phyloP scores from a whole-genome alignment of 1,140 invertebrate genomes.

The Caerostris darwini region DNA sequence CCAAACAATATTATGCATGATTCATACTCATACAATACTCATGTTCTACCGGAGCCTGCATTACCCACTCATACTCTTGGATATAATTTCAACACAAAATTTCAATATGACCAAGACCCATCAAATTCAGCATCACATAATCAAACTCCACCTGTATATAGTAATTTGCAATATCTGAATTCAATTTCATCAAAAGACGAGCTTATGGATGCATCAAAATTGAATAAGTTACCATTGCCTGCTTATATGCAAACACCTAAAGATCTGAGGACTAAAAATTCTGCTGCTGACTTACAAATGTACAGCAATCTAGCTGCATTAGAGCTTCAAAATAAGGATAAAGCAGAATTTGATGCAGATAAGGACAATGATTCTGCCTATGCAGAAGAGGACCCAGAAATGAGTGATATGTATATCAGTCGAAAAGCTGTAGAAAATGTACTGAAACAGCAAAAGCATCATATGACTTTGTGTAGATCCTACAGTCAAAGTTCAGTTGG shows the following conservation, averaged over 20 bases:
- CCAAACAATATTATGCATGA: neutral
- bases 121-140: neutral
- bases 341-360: constrained; percentile 59
- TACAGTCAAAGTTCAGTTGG: constrained; percentile 78
- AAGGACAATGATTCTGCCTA: constrained; percentile 76
- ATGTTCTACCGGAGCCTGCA: neutral
- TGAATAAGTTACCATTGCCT: constrained; percentile 59
- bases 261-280: neutral
- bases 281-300: neutral
- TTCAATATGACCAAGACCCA: constrained; percentile 29
- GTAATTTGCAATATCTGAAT: constrained; percentile 70
- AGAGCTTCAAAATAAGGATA: constrained; percentile 46
- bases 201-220: constrained; percentile 40
- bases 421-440: constrained; percentile 83
- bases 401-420: constrained; percentile 86
- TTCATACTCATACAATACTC: constrained; percentile 38
- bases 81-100: neutral
- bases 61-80: neutral
- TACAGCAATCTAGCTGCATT: neutral
- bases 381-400: constrained; percentile 71
- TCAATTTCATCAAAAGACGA: neutral
- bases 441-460: constrained; percentile 81
- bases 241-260: neutral
- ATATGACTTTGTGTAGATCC: constrained; percentile 78
- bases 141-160: constrained; percentile 53